Percentiles rank a stretch among this genome's conserved stretches.
Conservation (phyloP, 2,113 vertebrate genomes). For the Formicarius rufipectus region DNA sequence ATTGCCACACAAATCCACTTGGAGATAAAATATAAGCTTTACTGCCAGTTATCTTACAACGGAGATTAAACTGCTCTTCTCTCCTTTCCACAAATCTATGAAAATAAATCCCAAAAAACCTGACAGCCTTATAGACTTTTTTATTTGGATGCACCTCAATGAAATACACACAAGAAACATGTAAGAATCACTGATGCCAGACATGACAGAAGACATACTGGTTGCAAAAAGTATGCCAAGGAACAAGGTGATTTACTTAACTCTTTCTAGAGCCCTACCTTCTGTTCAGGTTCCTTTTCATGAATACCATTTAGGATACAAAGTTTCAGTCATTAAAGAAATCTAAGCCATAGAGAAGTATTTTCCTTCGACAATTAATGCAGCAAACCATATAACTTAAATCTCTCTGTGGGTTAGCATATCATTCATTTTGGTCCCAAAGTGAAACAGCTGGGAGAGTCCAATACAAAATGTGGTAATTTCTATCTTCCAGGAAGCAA, state of each 20-base stretch:
- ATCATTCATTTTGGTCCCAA: background rate
- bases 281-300: background rate
- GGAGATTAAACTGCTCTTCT: background rate
- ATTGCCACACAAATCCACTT: background rate
- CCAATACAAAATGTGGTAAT: background rate
- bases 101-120: background rate
- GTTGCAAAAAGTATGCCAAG: background rate
- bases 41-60: constrained; percentile 9
- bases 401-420: background rate
- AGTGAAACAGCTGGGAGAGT: background rate
- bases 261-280: background rate
- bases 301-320: background rate
- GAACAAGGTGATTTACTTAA: background rate
- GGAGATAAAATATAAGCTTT: background rate
- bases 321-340: background rate
- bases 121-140: background rate
- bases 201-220: background rate
- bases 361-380: background rate
- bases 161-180: background rate
- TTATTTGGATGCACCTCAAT: background rate
- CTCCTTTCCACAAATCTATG: background rate
- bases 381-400: background rate
- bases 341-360: background rate
- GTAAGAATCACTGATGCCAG: background rate
- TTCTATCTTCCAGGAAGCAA: background rate